Percentiles rank a stretch among this genome's conserved stretches.
Conservation (phyloP, 1,140 invertebrate genomes). For the Lasioglossum albipes region DNA sequence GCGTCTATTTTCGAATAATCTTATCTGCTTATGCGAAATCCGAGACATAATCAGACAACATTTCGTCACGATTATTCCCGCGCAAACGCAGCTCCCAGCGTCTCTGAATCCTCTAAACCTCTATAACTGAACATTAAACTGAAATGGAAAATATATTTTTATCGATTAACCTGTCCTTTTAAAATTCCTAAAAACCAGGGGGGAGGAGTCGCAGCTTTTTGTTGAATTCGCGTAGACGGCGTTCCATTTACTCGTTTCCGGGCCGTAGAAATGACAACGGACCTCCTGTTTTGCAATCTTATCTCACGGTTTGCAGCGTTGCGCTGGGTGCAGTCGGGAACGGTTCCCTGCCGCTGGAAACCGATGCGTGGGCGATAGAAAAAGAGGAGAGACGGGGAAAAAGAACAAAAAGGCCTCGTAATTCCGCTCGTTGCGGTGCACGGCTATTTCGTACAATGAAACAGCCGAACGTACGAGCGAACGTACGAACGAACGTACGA, state of each 20-base stretch:
- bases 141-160: neutral
- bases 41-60: neutral
- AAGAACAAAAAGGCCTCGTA: neutral
- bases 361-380: conserved; percentile 5
- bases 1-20: neutral
- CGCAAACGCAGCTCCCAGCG: neutral
- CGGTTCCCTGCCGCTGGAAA: neutral
- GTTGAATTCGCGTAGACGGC: neutral
- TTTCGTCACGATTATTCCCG: neutral
- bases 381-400: neutral
- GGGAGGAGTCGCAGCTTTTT: neutral
- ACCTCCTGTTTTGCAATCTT: conserved; percentile 9
- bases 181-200: neutral
- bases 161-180: neutral
- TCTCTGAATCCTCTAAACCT: neutral
- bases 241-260: neutral
- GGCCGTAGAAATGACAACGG: neutral
- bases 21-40: neutral
- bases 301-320: neutral
- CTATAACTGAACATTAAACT: neutral
- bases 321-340: neutral
- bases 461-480: conserved; percentile 37
- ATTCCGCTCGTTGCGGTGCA: neutral
- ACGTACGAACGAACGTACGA: no score
- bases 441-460: conserved; percentile 56